phyloP scores from a whole-genome alignment of 2,797 vertebrate species.

The Podarcis siculus region DNA sequence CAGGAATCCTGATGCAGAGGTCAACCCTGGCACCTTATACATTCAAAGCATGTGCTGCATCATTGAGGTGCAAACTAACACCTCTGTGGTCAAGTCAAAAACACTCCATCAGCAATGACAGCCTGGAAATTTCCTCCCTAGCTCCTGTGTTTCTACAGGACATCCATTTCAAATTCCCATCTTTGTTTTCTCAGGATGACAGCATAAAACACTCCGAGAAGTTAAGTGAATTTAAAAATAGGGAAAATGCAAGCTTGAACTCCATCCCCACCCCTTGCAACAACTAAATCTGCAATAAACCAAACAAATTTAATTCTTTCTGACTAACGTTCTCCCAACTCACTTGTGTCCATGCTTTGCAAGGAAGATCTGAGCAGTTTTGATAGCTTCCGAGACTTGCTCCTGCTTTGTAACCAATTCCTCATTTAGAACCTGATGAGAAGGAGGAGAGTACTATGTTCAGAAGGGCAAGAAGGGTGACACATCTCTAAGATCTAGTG shows the following conservation, averaged over 20 bases:
- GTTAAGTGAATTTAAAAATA: not conserved
- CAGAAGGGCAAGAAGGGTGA: not conserved
- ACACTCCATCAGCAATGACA: not conserved
- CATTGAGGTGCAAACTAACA: not conserved
- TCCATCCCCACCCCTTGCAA: too few relatives aligned
- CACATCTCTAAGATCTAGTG: too few relatives aligned
- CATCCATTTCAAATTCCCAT: not conserved
- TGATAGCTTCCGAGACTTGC: conserved; percentile 90
- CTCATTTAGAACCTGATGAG: conserved; percentile 85
- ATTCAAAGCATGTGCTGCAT: not conserved
- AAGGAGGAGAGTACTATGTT: not conserved
- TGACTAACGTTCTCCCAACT: conserved; percentile 61
- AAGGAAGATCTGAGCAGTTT: conserved; percentile 92
- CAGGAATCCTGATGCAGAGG: not conserved
- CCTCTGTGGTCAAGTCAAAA: not conserved
- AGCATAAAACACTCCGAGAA: too few relatives aligned
- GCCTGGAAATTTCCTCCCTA: not conserved
- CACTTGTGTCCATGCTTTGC: conserved; percentile 97
- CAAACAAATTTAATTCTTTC: not conserved
- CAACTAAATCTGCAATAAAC: too few relatives aligned
- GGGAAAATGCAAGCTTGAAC: not conserved
- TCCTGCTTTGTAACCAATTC: conserved; percentile 91
- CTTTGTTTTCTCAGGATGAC: not conserved
- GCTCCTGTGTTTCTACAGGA: not conserved
- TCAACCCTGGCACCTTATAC: not conserved